These are phyloP conservation scores for Paraplagusia blochii DNA, from an alignment of 2,113 vertebrate genomes.

Conservation along the genomic window DNA sequence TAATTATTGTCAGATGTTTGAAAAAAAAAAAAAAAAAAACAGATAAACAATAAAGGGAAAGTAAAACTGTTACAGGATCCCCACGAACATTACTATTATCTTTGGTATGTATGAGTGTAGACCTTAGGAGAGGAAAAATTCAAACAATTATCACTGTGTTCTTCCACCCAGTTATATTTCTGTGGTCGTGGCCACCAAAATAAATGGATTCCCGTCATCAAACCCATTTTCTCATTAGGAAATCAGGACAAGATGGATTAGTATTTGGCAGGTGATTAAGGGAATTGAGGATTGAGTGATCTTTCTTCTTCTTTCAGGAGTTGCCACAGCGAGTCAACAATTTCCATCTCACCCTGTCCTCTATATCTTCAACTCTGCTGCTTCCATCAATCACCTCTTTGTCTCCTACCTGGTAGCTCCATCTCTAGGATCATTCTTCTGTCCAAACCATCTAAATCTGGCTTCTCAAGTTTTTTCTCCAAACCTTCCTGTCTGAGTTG, in stretches of 20 bases:
- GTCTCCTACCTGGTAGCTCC: too few relatives aligned
- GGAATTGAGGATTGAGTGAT: background rate
- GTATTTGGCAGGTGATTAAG: constrained; percentile 12
- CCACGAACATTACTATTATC: constrained; percentile 5
- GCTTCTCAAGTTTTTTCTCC: too few relatives aligned
- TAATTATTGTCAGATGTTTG: constrained; percentile 8
- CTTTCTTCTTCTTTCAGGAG: too few relatives aligned
- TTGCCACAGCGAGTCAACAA: too few relatives aligned
- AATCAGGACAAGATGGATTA: constrained; percentile 1
- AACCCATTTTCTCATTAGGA: constrained; percentile 9
- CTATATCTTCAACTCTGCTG: too few relatives aligned
- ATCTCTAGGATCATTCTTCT: too few relatives aligned
- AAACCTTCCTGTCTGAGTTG: too few relatives aligned
- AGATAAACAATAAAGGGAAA: background rate
- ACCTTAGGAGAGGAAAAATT: constrained; percentile 11
- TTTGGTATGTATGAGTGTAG: constrained; percentile 3
- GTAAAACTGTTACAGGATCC: background rate
- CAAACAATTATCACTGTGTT: constrained; percentile 9
- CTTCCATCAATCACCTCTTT: too few relatives aligned
- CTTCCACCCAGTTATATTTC: background rate
- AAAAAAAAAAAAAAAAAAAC: background rate
- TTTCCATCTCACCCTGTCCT: too few relatives aligned
- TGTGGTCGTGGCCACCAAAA: constrained; percentile 2
- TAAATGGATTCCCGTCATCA: background rate
- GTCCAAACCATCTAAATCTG: too few relatives aligned